Evolutionary conservation across 2,888 invertebrate species (phyloP).

Genomic region (Chalcis sispes): DNA sequence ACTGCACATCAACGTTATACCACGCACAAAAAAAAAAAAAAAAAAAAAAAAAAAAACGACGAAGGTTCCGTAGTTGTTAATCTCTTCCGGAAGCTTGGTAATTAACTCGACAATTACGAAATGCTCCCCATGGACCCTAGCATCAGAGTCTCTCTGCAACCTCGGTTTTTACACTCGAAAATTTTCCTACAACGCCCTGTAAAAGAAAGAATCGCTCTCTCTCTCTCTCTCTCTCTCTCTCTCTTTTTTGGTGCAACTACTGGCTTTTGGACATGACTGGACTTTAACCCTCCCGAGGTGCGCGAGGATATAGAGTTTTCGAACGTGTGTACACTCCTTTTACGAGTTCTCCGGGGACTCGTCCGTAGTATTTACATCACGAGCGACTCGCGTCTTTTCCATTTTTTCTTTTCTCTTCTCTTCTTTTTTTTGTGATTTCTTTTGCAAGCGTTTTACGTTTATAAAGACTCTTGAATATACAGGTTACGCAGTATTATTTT

Average conservation of each 20-base stretch:
- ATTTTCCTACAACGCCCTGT: slow-evolving; percentile 14
- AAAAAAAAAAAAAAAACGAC: too few relatives aligned
- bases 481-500: too few relatives aligned
- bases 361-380: background rate
- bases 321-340: background rate
- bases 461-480: too few relatives aligned
- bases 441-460: too few relatives aligned
- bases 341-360: background rate
- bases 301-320: background rate
- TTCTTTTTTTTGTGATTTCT: too few relatives aligned
- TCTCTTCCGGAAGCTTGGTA: slow-evolving; percentile 26
- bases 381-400: background rate
- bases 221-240: too few relatives aligned
- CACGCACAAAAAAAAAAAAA: background rate
- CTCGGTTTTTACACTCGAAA: slow-evolving; percentile 16
- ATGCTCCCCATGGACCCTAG: slow-evolving; percentile 10
- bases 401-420: background rate
- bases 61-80: slow-evolving; percentile 23
- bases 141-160: background rate
- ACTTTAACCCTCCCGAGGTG: background rate
- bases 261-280: background rate
- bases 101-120: slow-evolving; percentile 44
- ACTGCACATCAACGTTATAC: background rate
- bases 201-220: slow-evolving; percentile 12
- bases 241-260: too few relatives aligned